These are phyloP conservation scores for Antrozous pallidus DNA, from an alignment of 2,797 vertebrate genomes.

Conservation along the genomic window DNA sequence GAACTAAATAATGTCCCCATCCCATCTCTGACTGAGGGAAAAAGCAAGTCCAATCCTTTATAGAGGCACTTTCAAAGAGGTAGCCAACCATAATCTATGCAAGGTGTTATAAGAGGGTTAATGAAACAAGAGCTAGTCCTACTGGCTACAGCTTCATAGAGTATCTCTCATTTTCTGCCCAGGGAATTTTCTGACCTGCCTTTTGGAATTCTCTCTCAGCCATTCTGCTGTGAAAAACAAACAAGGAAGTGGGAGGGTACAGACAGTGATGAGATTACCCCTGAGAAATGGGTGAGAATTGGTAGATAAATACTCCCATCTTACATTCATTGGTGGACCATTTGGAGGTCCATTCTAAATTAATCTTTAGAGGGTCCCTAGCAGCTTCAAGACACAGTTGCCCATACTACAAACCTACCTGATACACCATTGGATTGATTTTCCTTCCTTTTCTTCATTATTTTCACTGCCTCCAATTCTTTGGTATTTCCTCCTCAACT, in stretches of 20 bases:
- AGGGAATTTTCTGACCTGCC: not conserved
- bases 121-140: not conserved
- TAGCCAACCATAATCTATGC: not conserved
- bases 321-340: not conserved
- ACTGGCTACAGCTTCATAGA: not conserved
- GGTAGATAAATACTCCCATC: not conserved
- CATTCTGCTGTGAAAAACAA: not conserved
- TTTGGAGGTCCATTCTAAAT: not conserved
- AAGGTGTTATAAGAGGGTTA: not conserved
- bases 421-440: not conserved
- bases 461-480: not conserved
- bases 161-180: not conserved
- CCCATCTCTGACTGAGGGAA: not conserved
- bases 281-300: not conserved
- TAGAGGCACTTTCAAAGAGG: not conserved
- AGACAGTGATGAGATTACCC: not conserved
- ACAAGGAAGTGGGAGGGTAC: not conserved
- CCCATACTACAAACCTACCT: not conserved
- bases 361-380: not conserved
- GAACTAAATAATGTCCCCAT: not conserved
- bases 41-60: not conserved
- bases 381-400: not conserved
- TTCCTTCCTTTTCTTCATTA: not conserved
- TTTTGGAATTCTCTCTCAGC: not conserved
- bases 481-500: not conserved